Evolutionary conservation across 2,113 vertebrate genomes (phyloP).

Genomic region (Oceanites oceanicus): DNA sequence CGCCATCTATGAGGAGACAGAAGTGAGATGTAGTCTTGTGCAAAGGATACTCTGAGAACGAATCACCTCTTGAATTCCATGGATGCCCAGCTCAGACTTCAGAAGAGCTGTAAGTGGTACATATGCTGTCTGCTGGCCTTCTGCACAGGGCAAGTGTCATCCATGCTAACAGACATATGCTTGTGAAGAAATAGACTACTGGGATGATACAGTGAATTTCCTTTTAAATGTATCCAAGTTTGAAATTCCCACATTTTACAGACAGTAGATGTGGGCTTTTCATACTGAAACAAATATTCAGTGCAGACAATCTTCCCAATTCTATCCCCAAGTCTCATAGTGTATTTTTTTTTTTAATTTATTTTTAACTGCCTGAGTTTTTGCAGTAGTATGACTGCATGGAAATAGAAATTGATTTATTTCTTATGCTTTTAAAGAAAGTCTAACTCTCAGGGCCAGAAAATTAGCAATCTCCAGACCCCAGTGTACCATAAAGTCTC

Average conservation of each 20-base stretch:
- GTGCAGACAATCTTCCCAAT: neutral
- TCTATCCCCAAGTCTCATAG: neutral
- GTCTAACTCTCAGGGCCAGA: neutral
- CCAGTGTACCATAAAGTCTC: neutral
- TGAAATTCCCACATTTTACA: neutral
- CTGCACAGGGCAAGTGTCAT: neutral
- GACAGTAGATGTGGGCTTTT: neutral
- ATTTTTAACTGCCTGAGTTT: neutral
- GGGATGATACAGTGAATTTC: neutral
- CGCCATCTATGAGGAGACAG: neutral
- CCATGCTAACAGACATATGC: neutral
- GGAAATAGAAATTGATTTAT: neutral
- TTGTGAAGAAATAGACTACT: neutral
- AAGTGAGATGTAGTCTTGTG: neutral
- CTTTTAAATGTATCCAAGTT: neutral
- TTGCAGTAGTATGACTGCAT: neutral
- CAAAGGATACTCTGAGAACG: neutral
- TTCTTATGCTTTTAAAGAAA: neutral
- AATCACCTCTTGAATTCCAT: neutral
- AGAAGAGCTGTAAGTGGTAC: neutral
- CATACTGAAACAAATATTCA: neutral
- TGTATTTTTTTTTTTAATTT: neutral
- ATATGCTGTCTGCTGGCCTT: neutral
- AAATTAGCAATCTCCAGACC: neutral
- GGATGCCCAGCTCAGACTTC: neutral